A percentile compares a stretch with the other conserved stretches of the same genome.
Conservation (phyloP, 2,888 invertebrate species). For the Andrena fulva region DNA sequence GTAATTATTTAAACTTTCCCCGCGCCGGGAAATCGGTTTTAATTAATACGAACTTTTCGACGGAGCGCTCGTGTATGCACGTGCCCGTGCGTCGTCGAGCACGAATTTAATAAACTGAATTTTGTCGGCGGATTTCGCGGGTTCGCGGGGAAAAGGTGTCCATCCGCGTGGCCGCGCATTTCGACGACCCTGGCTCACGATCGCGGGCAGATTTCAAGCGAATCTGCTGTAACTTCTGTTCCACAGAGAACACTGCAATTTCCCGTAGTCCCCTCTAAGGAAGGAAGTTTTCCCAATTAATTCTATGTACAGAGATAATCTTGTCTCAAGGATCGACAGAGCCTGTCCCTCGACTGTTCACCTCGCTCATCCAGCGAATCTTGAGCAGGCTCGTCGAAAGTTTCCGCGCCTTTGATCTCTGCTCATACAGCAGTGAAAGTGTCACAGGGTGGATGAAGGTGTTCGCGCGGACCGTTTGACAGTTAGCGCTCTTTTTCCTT, state of each 20-base stretch:
- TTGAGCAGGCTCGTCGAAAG: background rate
- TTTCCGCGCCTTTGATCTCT: background rate
- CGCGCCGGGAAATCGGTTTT: conserved; percentile 52
- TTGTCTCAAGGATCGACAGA: background rate
- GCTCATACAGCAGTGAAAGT: background rate
- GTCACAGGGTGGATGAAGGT: background rate
- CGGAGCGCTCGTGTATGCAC: conserved; percentile 2
- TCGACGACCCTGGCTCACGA: background rate
- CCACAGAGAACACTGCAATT: background rate
- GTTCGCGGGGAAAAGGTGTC: background rate
- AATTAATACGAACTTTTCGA: conserved; percentile 60
- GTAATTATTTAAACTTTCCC: conserved; percentile 63
- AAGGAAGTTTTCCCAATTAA: conserved; percentile 3
- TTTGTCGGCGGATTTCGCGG: conserved; percentile 29
- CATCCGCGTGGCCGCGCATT: conserved; percentile 27
- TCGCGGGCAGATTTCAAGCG: conserved; percentile 10
- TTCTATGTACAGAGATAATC: background rate
- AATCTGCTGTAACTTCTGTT: conserved; percentile 13
- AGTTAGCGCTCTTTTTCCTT: conserved; percentile 23
- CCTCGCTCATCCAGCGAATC: conserved; percentile 3
- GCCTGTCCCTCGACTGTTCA: background rate
- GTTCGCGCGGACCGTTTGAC: conserved; percentile 16
- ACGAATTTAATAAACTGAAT: conserved; percentile 59
- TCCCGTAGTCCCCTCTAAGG: background rate
- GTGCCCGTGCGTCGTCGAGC: conserved; percentile 45